These are phyloP conservation scores for Graptemys geographica DNA, from an alignment of 2,797 vertebrate genomes.

Conservation along the genomic window DNA sequence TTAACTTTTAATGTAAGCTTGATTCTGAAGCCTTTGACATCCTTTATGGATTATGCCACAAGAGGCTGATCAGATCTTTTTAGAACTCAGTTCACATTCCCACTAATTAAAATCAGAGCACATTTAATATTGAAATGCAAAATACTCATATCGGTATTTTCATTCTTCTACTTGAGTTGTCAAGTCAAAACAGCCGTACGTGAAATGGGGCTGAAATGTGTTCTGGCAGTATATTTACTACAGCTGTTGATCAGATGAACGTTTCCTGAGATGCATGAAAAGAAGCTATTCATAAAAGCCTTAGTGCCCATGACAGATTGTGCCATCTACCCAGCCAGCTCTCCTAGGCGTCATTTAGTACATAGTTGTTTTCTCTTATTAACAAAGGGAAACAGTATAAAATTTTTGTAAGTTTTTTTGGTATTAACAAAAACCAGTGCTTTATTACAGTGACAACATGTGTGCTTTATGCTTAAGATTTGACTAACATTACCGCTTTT, in stretches of 20 bases:
- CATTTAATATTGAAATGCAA: conserved; percentile 1
- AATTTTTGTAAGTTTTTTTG: conserved; percentile 6
- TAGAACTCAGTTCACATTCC: not conserved
- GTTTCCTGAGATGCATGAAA: conserved; percentile 6
- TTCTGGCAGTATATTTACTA: not conserved
- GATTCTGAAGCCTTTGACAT: not conserved
- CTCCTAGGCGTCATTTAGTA: not conserved
- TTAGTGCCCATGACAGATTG: not conserved
- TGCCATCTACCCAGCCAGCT: not conserved
- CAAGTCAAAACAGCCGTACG: conserved; percentile 14
- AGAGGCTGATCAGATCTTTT: not conserved
- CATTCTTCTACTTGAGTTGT: conserved; percentile 44
- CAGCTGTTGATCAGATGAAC: conserved; percentile 19
- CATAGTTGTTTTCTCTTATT: not conserved
- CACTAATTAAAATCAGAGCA: conserved; percentile 46
- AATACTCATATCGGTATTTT: conserved; percentile 35
- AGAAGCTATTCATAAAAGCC: not conserved
- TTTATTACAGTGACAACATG: not conserved
- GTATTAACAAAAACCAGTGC: not conserved
- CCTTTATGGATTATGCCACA: not conserved
- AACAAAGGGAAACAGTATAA: not conserved
- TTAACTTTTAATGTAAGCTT: not conserved
- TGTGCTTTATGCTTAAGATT: not conserved
- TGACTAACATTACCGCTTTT: not conserved
- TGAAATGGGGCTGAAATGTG: conserved; percentile 1